phyloP scores from a whole-genome alignment of 1,140 invertebrate genomes.

The Camponotus pennsylvanicus region DNA sequence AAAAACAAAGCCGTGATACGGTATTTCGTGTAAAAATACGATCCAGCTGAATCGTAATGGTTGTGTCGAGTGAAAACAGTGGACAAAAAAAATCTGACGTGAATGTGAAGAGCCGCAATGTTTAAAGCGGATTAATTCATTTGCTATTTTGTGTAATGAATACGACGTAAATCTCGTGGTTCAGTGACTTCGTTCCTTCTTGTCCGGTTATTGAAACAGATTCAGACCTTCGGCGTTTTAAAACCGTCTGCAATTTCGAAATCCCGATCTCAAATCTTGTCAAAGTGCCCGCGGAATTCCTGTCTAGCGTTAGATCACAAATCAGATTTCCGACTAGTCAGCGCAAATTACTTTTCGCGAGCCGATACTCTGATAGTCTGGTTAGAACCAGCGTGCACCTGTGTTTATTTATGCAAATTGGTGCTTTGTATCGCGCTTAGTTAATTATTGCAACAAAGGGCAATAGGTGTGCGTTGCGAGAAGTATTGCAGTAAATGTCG shows the following conservation, averaged over 20 bases:
- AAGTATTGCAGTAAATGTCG: not conserved
- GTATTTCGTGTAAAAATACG: conserved; percentile 10
- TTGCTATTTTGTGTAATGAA: not conserved
- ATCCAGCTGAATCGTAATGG: conserved; percentile 18
- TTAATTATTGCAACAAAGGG: conserved; percentile 17
- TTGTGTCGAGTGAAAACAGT: conserved; percentile 31
- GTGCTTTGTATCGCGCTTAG: conserved; percentile 24
- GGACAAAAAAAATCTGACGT: not conserved
- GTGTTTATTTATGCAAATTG: conserved; percentile 61
- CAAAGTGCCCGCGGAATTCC: conserved; percentile 35
- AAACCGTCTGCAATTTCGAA: not conserved
- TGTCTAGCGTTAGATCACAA: conserved; percentile 65
- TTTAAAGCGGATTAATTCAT: conserved; percentile 62
- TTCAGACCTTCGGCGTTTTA: conserved; percentile 56
- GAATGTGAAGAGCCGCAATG: conserved; percentile 8
- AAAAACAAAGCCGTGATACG: not conserved
- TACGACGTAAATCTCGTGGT: conserved; percentile 19
- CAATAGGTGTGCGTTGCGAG: not conserved
- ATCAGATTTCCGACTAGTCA: conserved; percentile 67
- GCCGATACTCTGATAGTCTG: conserved; percentile 1
- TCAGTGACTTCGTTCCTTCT: conserved; percentile 2
- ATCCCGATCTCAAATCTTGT: not conserved
- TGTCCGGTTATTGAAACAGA: conserved; percentile 45
- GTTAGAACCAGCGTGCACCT: conserved; percentile 56
- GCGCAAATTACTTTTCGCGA: conserved; percentile 66